These are phyloP conservation scores for Lepidostoma basale DNA, from an alignment of 1,140 invertebrate genomes.

Conservation along the genomic window DNA sequence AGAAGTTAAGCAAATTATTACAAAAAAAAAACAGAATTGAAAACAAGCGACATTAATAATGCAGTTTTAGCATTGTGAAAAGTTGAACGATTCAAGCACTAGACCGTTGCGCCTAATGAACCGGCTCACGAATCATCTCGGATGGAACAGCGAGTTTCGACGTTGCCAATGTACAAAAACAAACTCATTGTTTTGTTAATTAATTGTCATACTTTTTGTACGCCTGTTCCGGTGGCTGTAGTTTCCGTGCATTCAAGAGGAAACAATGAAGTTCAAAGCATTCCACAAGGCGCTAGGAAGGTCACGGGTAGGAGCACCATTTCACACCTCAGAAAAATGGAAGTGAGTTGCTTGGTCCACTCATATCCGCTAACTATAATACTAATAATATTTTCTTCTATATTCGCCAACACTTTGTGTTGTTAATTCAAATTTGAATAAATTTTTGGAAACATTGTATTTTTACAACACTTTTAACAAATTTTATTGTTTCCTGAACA, in stretches of 20 bases:
- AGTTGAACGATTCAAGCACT: not conserved
- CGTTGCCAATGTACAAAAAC: conserved; percentile 13
- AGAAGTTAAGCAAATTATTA: not conserved
- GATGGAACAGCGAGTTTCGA: conserved; percentile 18
- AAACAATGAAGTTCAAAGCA: conserved; percentile 25
- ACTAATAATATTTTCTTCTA: no score
- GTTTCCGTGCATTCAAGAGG: conserved; percentile 22
- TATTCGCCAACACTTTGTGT: no score
- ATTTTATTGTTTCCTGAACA: no score
- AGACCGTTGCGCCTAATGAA: conserved; percentile 18
- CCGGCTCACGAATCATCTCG: conserved; percentile 12
- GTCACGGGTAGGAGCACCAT: conserved; percentile 19
- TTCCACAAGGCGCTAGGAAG: conserved; percentile 4
- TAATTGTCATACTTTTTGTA: conserved; percentile 12
- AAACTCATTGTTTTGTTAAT: conserved; percentile 24
- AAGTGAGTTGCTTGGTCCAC: no score
- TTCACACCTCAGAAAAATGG: no score
- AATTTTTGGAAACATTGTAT: no score
- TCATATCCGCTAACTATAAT: no score
- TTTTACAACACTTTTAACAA: no score
- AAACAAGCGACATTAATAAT: conserved; percentile 6
- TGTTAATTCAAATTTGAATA: no score
- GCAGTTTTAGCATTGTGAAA: conserved; percentile 4
- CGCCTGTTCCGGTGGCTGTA: conserved; percentile 9
- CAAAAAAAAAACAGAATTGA: not conserved